Conservation (phyloP, 2,113 vertebrate species). For the Colistium nudipinnis region DNA sequence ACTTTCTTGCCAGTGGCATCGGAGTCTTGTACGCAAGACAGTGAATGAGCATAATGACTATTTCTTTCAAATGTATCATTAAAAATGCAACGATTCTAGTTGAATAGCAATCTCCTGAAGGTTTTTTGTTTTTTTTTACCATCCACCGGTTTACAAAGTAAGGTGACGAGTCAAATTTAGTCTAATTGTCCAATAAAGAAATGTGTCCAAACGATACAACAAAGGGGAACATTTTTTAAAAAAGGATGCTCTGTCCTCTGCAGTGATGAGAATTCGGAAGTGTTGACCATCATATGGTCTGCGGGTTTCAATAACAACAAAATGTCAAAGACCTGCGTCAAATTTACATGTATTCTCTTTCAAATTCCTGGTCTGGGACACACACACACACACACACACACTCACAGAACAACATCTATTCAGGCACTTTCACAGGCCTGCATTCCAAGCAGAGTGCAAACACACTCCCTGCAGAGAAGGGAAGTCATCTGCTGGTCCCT, state of each 20-base stretch:
- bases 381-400: constrained; percentile 18
- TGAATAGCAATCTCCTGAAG: too few relatives aligned
- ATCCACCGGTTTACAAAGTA: too few relatives aligned
- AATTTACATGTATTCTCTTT: constrained; percentile 60
- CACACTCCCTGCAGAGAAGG: constrained; percentile 68
- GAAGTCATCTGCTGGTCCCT: constrained; percentile 66
- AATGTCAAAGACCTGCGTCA: constrained; percentile 36
- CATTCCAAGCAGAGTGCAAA: constrained; percentile 74
- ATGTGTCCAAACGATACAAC: constrained; percentile 15
- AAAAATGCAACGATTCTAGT: too few relatives aligned
- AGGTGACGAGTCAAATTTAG: too few relatives aligned
- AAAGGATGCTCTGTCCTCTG: neutral
- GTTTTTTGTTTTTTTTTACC: too few relatives aligned
- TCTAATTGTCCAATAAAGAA: constrained; percentile 13
- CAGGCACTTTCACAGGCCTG: constrained; percentile 65
- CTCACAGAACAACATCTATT: constrained; percentile 54
- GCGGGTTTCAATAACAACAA: constrained; percentile 36
- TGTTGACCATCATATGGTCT: constrained; percentile 29
- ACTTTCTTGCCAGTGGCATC: neutral
- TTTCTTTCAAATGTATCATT: too few relatives aligned
- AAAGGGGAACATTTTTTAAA: constrained; percentile 9
- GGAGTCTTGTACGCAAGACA: too few relatives aligned
- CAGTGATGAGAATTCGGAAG: constrained; percentile 24
- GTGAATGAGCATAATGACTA: neutral
- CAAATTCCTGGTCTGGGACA: constrained; percentile 28